These are phyloP conservation scores for Callinectes sapidus DNA, from an alignment of 2,888 invertebrate genomes.

Conservation along the genomic window DNA sequence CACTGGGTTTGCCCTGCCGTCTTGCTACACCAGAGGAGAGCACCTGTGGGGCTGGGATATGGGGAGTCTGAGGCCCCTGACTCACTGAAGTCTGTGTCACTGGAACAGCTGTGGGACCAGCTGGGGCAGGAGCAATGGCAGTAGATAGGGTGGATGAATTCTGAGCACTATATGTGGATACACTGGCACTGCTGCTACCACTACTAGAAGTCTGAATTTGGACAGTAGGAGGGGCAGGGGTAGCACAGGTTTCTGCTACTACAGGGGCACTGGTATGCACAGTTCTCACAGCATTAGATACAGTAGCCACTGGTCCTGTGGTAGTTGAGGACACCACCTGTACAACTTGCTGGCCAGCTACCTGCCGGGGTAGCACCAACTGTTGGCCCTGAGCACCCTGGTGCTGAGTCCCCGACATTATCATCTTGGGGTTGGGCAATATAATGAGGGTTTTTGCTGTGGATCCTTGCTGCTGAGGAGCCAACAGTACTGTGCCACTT, in stretches of 20 bases:
- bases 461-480: slow-evolving; percentile 68
- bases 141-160: slow-evolving; percentile 73
- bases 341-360: slow-evolving; percentile 62
- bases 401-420: slow-evolving; percentile 63
- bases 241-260: slow-evolving; percentile 41
- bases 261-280: slow-evolving; percentile 43
- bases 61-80: slow-evolving; percentile 68
- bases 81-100: slow-evolving; percentile 73
- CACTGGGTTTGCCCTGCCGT: slow-evolving; percentile 74
- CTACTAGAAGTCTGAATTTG: slow-evolving; percentile 56
- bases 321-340: slow-evolving; percentile 56
- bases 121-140: slow-evolving; percentile 73
- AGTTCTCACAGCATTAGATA: slow-evolving; percentile 59
- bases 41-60: slow-evolving; percentile 72
- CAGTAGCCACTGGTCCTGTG: slow-evolving; percentile 48
- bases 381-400: slow-evolving; percentile 63
- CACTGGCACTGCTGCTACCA: slow-evolving; percentile 60
- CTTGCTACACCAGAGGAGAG: slow-evolving; percentile 72
- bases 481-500: slow-evolving; percentile 65
- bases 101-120: slow-evolving; percentile 73
- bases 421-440: slow-evolving; percentile 69
- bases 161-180: slow-evolving; percentile 70
- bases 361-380: slow-evolving; percentile 71
- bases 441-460: slow-evolving; percentile 68
- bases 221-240: slow-evolving; percentile 53